Percentiles rank a stretch among this genome's conserved stretches.
Evolutionary conservation across 2,797 vertebrate genomes (phyloP).

Genomic region (Pseudochirops corinnae): DNA sequence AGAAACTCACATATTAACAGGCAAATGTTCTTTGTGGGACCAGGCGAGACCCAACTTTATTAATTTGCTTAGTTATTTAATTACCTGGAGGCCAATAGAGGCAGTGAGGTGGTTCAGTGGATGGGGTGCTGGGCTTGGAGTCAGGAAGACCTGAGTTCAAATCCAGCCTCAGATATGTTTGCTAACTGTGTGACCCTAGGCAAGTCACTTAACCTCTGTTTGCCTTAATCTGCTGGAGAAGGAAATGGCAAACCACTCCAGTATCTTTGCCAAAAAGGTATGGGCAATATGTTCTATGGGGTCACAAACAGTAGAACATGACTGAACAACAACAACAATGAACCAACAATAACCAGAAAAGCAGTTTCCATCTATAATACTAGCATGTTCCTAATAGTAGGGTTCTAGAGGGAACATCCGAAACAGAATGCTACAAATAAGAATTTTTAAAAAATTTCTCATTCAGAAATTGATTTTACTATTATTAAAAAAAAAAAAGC

Average conservation of each 20-base stretch:
- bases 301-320: neutral
- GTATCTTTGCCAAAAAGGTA: neutral
- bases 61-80: conserved; percentile 56
- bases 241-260: neutral
- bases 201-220: neutral
- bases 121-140: neutral
- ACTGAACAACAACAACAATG: neutral
- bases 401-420: neutral
- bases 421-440: neutral
- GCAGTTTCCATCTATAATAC: neutral
- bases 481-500: neutral
- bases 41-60: conserved; percentile 44
- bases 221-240: neutral
- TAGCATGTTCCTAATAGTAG: neutral
- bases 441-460: neutral
- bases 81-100: neutral
- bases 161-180: neutral
- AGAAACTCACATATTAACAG: neutral
- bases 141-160: neutral
- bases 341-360: neutral
- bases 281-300: neutral
- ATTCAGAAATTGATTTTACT: neutral
- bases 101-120: neutral
- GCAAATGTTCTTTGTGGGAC: neutral
- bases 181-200: neutral